These are phyloP conservation scores for Andrena hattorfiana DNA, from an alignment of 2,888 invertebrate genomes.

Conservation along the genomic window DNA sequence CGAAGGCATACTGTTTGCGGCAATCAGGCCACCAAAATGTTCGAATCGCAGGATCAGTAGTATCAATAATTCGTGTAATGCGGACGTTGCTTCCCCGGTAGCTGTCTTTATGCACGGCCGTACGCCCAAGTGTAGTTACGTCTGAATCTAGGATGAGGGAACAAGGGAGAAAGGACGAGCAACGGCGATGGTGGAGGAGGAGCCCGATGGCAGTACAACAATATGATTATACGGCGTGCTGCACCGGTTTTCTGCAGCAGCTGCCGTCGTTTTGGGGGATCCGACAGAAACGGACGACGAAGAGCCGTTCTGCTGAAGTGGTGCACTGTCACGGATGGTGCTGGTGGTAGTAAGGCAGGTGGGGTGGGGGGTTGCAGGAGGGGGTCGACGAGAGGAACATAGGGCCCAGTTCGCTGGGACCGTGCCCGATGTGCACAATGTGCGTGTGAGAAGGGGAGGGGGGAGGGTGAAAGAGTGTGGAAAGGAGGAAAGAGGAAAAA, in stretches of 20 bases:
- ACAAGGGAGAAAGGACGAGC: slow-evolving; percentile 53
- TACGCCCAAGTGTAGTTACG: slow-evolving; percentile 42
- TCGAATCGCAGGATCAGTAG: background rate
- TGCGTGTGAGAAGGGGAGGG: slow-evolving; percentile 44
- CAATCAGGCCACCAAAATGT: background rate
- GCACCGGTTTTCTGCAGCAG: slow-evolving; percentile 82
- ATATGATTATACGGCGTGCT: slow-evolving; percentile 81
- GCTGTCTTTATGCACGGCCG: slow-evolving; percentile 50
- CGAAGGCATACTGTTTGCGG: background rate
- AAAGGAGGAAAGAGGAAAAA: slow-evolving; percentile 22
- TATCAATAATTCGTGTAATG: slow-evolving; percentile 37
- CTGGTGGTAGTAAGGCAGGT: slow-evolving; percentile 56
- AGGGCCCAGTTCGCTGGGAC: slow-evolving; percentile 60
- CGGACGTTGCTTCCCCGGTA: slow-evolving; percentile 59
- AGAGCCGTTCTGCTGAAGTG: slow-evolving; percentile 59
- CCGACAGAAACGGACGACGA: slow-evolving; percentile 69
- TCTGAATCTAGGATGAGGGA: slow-evolving; percentile 55
- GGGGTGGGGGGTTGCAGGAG: slow-evolving; percentile 50
- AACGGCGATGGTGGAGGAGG: slow-evolving; percentile 60
- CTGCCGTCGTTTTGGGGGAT: slow-evolving; percentile 78
- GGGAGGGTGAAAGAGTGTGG: slow-evolving; percentile 9
- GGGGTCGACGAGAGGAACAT: slow-evolving; percentile 47
- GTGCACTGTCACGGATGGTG: slow-evolving; percentile 52
- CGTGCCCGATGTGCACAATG: slow-evolving; percentile 56
- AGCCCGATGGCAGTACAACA: slow-evolving; percentile 74